Percentiles rank a stretch among this genome's conserved stretches.
phyloP scores from a whole-genome alignment of 1,140 invertebrate genomes.

The Lethocerus indicus region DNA sequence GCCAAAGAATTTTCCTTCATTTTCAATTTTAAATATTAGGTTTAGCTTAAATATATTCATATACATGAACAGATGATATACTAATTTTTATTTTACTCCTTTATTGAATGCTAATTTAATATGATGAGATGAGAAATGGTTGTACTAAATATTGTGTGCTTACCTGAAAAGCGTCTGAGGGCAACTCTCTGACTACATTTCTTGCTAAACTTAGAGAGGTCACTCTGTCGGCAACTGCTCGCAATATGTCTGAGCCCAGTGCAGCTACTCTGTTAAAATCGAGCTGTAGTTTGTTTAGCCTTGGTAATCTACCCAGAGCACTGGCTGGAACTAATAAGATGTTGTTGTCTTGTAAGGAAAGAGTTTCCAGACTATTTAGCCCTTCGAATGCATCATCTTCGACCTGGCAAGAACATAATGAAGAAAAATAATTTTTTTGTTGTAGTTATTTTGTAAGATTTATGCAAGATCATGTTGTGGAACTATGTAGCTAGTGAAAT shows the following conservation, averaged over 20 bases:
- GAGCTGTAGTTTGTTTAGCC: conserved; percentile 53
- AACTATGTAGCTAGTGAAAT: too few species aligned
- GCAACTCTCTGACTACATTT: conserved; percentile 75
- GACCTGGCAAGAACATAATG: conserved; percentile 37
- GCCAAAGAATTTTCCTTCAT: too few species aligned
- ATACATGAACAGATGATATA: too few species aligned
- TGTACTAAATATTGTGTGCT: too few species aligned
- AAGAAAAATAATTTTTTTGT: too few species aligned
- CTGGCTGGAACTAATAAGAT: conserved; percentile 65
- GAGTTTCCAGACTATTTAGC: conserved; percentile 50
- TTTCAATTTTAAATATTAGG: too few species aligned
- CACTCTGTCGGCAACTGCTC: conserved; percentile 39
- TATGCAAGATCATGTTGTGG: too few species aligned
- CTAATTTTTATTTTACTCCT: too few species aligned
- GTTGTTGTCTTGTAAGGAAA: conserved; percentile 76
- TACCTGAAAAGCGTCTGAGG: conserved; percentile 50
- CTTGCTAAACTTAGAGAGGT: conserved; percentile 51
- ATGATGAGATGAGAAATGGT: too few species aligned
- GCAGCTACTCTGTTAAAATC: conserved; percentile 79
- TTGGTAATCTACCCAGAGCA: conserved; percentile 52
- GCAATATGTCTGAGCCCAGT: conserved; percentile 57
- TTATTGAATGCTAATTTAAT: too few species aligned
- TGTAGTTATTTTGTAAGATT: too few species aligned
- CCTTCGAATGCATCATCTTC: conserved; percentile 75
- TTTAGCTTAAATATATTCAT: too few species aligned